Conservation (phyloP, 2,888 invertebrate genomes). For the Axea sp. region DNA sequence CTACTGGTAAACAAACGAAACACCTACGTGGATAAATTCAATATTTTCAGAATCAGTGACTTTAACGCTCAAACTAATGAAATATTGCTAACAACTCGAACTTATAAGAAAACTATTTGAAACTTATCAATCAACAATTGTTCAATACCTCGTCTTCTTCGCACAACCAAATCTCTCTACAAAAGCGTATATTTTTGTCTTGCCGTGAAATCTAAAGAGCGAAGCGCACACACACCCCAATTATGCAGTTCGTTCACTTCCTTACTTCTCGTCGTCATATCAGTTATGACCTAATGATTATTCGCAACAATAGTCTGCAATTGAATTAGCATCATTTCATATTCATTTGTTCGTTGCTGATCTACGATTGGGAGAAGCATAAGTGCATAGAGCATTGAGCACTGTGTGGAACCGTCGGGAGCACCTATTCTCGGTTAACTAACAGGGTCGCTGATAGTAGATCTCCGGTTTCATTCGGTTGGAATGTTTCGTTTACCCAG, state of each 20-base stretch:
- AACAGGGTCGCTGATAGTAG: slow-evolving; percentile 74
- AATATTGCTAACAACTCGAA: too few relatives aligned
- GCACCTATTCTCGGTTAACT: slow-evolving; percentile 66
- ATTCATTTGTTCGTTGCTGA: slow-evolving; percentile 37
- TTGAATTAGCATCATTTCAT: slow-evolving; percentile 51
- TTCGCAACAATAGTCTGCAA: slow-evolving; percentile 31
- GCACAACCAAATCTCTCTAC: too few relatives aligned
- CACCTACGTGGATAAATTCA: too few relatives aligned
- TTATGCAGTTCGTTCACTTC: slow-evolving; percentile 28
- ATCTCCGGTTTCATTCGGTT: slow-evolving; percentile 71
- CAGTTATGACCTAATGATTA: slow-evolving; percentile 34
- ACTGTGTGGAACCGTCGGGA: slow-evolving; percentile 30
- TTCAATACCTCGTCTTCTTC: too few relatives aligned
- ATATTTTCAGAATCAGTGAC: too few relatives aligned
- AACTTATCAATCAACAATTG: too few relatives aligned
- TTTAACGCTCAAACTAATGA: too few relatives aligned
- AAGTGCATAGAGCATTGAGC: slow-evolving; percentile 25
- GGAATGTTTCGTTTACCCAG: slow-evolving; percentile 72
- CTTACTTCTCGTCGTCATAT: slow-evolving; percentile 12
- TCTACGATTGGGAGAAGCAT: slow-evolving; percentile 12
- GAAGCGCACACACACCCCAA: too few relatives aligned
- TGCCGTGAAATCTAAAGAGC: too few relatives aligned
- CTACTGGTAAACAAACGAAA: too few relatives aligned
- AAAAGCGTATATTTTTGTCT: too few relatives aligned
- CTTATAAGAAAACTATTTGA: too few relatives aligned